These are phyloP conservation scores for Wiebesia pumilae DNA, from an alignment of 1,140 invertebrate species.

Conservation along the genomic window DNA sequence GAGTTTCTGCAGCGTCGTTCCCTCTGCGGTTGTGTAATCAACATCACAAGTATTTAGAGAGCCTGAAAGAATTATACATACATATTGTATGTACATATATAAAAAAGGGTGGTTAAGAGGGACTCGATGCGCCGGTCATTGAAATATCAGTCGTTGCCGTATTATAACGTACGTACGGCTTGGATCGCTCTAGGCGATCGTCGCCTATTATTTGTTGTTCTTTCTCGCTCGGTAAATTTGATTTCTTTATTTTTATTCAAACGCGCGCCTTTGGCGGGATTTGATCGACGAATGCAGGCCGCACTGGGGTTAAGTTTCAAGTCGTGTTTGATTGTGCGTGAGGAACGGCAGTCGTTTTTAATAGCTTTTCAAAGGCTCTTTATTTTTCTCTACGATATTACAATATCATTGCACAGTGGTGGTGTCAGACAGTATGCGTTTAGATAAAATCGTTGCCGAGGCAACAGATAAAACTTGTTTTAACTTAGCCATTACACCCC, in stretches of 20 bases:
- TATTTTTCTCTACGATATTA: constrained; percentile 1
- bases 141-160: background rate
- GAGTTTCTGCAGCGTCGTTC: background rate
- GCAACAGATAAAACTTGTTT: background rate
- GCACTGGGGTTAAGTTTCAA: background rate
- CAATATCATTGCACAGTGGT: background rate
- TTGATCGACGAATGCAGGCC: constrained; percentile 7
- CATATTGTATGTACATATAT: too few relatives aligned
- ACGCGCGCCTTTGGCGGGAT: constrained; percentile 19
- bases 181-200: constrained; percentile 21
- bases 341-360: constrained; percentile 19
- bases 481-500: background rate
- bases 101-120: background rate
- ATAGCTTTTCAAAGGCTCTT: constrained; percentile 39
- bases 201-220: constrained; percentile 43
- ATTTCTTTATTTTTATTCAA: constrained; percentile 52
- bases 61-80: constrained; percentile 19
- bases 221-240: constrained; percentile 43
- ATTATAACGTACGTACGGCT: background rate
- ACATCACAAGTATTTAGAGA: constrained; percentile 62
- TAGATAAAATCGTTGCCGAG: background rate
- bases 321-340: constrained; percentile 34
- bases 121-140: background rate
- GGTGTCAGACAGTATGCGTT: background rate
- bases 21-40: constrained; percentile 72